A percentile compares a stretch with the other conserved stretches of the same genome.
Evolutionary conservation across 92 coral and sea anemone genomes (phyloP).

Genomic region (Zoanthus solanderi): DNA sequence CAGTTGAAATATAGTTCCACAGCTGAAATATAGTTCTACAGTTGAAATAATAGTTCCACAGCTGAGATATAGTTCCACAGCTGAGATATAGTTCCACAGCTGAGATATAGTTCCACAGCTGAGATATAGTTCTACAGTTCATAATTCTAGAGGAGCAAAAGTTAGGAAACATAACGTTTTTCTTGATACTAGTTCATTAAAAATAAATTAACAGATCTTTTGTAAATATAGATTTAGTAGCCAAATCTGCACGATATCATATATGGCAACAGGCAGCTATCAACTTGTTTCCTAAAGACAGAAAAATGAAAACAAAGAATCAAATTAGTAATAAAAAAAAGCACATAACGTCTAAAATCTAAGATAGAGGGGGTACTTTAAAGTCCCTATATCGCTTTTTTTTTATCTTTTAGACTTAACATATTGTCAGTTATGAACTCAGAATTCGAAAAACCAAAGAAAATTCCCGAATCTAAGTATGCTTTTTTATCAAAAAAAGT

Average conservation of each 20-base stretch:
- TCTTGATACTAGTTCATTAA: neutral
- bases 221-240: neutral
- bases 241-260: neutral
- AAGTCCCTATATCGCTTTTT: too few relatives aligned
- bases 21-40: too few relatives aligned
- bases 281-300: constrained; percentile 20
- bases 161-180: neutral
- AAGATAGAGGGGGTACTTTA: neutral
- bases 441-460: too few relatives aligned
- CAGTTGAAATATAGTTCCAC: too few relatives aligned
- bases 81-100: too few relatives aligned
- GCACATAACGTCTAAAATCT: too few relatives aligned
- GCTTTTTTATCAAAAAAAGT: too few relatives aligned
- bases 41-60: too few relatives aligned
- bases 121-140: neutral
- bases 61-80: too few relatives aligned
- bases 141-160: neutral
- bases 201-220: neutral
- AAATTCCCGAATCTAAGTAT: too few relatives aligned
- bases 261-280: neutral
- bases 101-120: neutral
- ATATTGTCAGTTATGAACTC: too few relatives aligned
- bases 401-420: too few relatives aligned
- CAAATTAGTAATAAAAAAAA: neutral
- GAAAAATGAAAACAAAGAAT: neutral